Percentiles rank a stretch among this genome's conserved stretches.
These are phyloP conservation scores for Chloropsis cyanopogon DNA, from an alignment of 2,113 vertebrate genomes.

Conservation along the genomic window DNA sequence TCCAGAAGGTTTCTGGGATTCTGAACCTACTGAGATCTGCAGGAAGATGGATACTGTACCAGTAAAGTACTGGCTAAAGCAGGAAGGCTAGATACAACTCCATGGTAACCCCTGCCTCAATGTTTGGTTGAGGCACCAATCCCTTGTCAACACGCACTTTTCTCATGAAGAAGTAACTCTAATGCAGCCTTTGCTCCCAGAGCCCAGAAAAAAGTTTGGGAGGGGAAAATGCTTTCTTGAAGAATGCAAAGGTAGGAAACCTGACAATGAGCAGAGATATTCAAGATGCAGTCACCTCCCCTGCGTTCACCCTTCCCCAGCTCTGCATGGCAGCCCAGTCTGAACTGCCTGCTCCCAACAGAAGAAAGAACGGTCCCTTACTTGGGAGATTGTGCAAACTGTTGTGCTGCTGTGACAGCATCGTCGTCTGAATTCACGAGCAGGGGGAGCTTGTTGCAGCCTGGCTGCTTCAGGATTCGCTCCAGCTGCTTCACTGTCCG, in stretches of 20 bases:
- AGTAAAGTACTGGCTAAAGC: background rate
- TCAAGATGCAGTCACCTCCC: background rate
- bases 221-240: background rate
- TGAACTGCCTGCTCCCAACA: background rate
- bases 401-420: slow-evolving; percentile 94
- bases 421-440: slow-evolving; percentile 86
- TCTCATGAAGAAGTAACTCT: background rate
- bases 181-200: background rate
- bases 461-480: slow-evolving; percentile 92
- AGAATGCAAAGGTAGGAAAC: background rate
- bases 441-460: slow-evolving; percentile 96
- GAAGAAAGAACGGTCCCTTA: slow-evolving; percentile 60
- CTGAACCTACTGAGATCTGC: background rate
- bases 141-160: background rate
- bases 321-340: background rate
- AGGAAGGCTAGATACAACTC: background rate
- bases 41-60: background rate
- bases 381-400: slow-evolving; percentile 95
- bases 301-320: background rate
- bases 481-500: slow-evolving; percentile 94
- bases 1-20: background rate
- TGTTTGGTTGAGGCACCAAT: background rate
- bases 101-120: background rate
- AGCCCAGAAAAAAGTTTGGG: background rate
- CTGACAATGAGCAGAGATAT: background rate